Evolutionary conservation across 2,113 vertebrate genomes (phyloP).

Genomic region (Scalopus aquaticus): DNA sequence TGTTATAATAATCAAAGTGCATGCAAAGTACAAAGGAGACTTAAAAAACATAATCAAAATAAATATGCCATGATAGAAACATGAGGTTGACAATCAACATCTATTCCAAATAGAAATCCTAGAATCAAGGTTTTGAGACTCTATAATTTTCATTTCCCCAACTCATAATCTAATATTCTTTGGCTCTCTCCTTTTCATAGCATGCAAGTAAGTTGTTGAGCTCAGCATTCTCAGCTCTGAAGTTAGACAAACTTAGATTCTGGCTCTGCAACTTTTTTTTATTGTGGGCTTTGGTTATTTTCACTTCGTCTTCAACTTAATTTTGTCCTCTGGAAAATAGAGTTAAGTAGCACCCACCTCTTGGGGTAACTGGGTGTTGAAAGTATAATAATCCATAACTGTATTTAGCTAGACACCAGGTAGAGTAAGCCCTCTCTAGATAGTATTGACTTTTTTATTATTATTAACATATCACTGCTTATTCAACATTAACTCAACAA

Average conservation of each 20-base stretch:
- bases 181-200: neutral
- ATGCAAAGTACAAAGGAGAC: neutral
- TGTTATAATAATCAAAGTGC: neutral
- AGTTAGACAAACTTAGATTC: neutral
- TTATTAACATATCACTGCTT: neutral
- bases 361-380: neutral
- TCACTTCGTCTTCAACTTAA: neutral
- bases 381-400: neutral
- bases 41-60: conserved; percentile 24
- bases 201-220: neutral
- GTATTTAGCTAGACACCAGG: neutral
- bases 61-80: neutral
- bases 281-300: neutral
- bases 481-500: conserved; percentile 1
- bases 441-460: neutral
- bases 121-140: neutral
- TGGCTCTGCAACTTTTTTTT: neutral
- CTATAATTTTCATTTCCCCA: conserved; percentile 49
- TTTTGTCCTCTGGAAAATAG: neutral
- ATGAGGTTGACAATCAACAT: neutral
- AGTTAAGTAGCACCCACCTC: neutral
- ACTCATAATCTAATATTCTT: conserved; percentile 28
- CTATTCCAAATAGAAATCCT: neutral
- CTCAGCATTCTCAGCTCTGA: conserved; percentile 13
- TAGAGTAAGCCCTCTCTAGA: neutral